Base-by-base conservation (phyloP, 2,888 invertebrate species). In the Diarsia dahlii region DNA sequence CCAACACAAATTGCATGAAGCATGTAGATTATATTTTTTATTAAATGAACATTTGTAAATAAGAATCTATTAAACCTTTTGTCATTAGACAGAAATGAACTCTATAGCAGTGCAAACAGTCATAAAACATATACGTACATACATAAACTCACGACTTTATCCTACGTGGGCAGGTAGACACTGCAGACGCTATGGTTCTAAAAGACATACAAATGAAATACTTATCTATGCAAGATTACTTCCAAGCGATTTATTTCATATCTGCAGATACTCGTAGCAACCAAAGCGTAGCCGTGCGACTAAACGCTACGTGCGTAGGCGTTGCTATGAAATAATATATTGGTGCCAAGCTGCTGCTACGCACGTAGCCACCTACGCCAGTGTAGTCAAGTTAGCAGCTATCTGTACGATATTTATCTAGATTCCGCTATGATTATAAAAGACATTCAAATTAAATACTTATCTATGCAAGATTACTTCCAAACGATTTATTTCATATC, bases 271-370 rank as follows among this genome's bases (percentile, higher is more conserved):
- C 20, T 66, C 52, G 82, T 77, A 82, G 68, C 45, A 52, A 65
- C 13, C 1, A 71, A 23, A 50, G 8, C 60, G 76, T 76, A 76
- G 66, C 23, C 28, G 23, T 23, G 77, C 10, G 39, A 8, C n/a
- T 6, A 68, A 13, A n/a, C 4, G 54, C 48, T 68, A 76, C 60
- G 77, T 34, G 69, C 60, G 66, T 66, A 76, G 65, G 20, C 75
- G 4, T n/a, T 46, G 81, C 45, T 80, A 66, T 80, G 50, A 39
- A 39, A 8, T 10, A 48, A 28, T 10, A n/a, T 34, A 20, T 45
- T 13, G 13, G 39, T 39, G n/a, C 76, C 48, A 23, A 45, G 58
- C 13, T 65, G 54, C 48, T 34, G 80, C 75, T 76, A 78, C 63
- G 63, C 28, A 28, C 28, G 45, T 67, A 64, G 50, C 3, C 34